Evolutionary conservation across 2,113 vertebrate species (phyloP), one percentile per base, ranked within the genome.

Genomic region (Lagopus leucura): DNA sequence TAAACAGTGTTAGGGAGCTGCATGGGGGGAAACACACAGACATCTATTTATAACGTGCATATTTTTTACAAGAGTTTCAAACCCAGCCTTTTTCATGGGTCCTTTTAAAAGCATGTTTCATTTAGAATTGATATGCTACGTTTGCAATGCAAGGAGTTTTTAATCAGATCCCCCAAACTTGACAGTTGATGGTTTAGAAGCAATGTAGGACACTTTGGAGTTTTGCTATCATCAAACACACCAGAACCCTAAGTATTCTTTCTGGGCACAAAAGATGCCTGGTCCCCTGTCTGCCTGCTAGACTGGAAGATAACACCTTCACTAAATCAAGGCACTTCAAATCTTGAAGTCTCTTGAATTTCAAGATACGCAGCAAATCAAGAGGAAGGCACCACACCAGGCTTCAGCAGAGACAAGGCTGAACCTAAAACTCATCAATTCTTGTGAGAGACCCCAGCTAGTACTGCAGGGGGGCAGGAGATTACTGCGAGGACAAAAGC

Each of bases 21-120:
- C 95, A 93, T 91, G 92, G 83, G 63, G 50, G 42, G 20, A 91
- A 90, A 76, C 52, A 89, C 45, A 78, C 45, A 95, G 88, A 71
- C 47, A 91, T 61, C 91, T 96, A 54, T 93, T 97, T 97, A 93
- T 94, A 96, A 97, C 82, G 60, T 92, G 79, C 85, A 80, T 88
- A 95, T 95, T 95, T 94, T 89, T 89, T 83, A 96, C 74, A 43
- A 30, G 79, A 90, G 87, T 87, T 96, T 96, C 78, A 94, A 80
- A 38, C 32, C 80, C 67, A 94, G 66, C 16, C 76, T 82, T 97
- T 97, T 83, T n/a, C 54, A 75, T 16, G 75, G 67, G 48, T 93
- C 84, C 64, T 93, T 91, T 93, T 90, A 80, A 94, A 92, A 95
- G 71, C 52, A 43, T 19, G 34, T 61, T 97, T 96, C 90, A 92